A percentile compares a stretch with the other conserved stretches of the same genome.
Conservation (phyloP, 2,797 vertebrate genomes). For the Orientallactaga sibirica region DNA sequence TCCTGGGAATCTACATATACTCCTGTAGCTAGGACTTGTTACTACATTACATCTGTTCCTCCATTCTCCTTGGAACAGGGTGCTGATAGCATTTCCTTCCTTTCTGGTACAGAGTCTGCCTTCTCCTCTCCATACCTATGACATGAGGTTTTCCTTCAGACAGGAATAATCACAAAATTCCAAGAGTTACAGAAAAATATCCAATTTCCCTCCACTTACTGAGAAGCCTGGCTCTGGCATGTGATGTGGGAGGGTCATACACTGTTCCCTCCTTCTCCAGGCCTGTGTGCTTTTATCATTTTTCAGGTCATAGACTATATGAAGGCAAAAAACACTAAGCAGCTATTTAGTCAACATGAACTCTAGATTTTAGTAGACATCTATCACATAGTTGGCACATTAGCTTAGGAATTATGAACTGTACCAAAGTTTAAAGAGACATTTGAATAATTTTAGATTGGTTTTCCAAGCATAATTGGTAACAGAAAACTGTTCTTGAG, state of each 20-base stretch:
- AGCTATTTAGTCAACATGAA: constrained; percentile 4
- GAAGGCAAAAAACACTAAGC: constrained; percentile 49
- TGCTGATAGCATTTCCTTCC: background rate
- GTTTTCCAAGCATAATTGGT: constrained; percentile 74
- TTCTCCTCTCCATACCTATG: background rate
- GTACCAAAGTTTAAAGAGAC: constrained; percentile 64
- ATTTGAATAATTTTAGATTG: constrained; percentile 60
- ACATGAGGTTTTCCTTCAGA: background rate
- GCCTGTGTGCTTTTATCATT: background rate
- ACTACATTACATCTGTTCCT: background rate
- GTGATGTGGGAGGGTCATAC: background rate
- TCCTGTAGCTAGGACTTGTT: background rate
- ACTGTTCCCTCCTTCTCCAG: background rate
- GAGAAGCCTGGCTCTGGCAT: background rate
- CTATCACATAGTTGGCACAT: background rate
- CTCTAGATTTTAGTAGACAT: constrained; percentile 21
- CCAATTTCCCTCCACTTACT: background rate
- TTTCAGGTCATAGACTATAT: background rate
- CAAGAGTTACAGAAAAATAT: background rate
- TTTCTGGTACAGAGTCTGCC: background rate
- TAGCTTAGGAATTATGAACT: constrained; percentile 42
- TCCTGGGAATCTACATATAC: background rate
- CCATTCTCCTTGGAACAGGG: background rate
- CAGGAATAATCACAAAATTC: background rate
- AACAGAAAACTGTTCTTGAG: constrained; percentile 62